phyloP scores from a whole-genome alignment of 2,888 invertebrate genomes.

The Nomada fabriciana region DNA sequence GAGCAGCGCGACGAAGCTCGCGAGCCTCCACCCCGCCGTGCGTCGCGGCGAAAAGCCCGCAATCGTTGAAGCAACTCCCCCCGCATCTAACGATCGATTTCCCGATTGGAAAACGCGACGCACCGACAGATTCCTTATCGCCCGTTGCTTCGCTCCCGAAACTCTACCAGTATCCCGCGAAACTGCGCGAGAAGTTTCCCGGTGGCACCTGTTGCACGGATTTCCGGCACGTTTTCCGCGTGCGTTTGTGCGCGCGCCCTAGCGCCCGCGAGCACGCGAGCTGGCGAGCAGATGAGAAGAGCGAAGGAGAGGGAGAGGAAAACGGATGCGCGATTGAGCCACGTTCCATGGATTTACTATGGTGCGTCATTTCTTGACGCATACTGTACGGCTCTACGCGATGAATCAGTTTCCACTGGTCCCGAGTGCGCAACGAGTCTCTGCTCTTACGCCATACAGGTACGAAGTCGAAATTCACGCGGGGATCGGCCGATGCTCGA shows the following conservation, averaged over 20 bases:
- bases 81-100: slow-evolving; percentile 37
- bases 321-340: slow-evolving; percentile 28
- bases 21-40: neutral
- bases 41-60: neutral
- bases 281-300: neutral
- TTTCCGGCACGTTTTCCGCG: slow-evolving; percentile 81
- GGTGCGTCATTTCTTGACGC: slow-evolving; percentile 34
- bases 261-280: slow-evolving; percentile 1
- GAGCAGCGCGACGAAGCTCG: neutral
- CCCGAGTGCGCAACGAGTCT: neutral
- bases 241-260: slow-evolving; percentile 34
- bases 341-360: slow-evolving; percentile 17
- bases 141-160: slow-evolving; percentile 16
- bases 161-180: slow-evolving; percentile 56
- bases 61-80: slow-evolving; percentile 11
- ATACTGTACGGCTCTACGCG: neutral
- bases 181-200: slow-evolving; percentile 73
- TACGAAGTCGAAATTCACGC: neutral
- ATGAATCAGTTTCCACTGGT: slow-evolving; percentile 18
- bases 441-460: neutral
- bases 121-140: slow-evolving; percentile 21
- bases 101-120: slow-evolving; percentile 36
- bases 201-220: slow-evolving; percentile 82
- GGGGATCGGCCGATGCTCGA: neutral
- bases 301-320: neutral